These are phyloP conservation scores for Cyanoramphus novaezelandiae DNA, from an alignment of 2,113 vertebrate genomes.

Conservation along the genomic window DNA sequence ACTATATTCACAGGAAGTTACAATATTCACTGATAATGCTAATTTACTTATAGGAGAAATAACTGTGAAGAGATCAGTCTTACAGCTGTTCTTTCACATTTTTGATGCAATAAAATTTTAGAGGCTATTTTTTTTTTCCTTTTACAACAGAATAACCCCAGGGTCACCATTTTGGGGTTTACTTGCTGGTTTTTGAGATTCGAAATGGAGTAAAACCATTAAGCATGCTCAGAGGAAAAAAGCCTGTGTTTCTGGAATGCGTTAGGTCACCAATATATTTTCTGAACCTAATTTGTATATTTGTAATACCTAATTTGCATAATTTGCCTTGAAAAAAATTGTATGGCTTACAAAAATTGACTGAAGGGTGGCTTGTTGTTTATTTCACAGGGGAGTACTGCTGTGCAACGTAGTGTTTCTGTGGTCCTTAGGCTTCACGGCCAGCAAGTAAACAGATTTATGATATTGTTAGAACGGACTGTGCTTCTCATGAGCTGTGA, in stretches of 20 bases:
- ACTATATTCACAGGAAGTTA: neutral
- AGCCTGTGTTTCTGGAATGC: neutral
- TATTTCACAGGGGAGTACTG: neutral
- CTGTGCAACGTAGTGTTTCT: neutral
- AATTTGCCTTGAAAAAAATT: neutral
- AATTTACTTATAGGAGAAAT: neutral
- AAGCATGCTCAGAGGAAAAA: neutral
- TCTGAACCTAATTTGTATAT: neutral
- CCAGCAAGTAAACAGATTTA: slow-evolving; percentile 50
- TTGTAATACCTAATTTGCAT: neutral
- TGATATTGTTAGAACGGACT: neutral
- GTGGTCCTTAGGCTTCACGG: neutral
- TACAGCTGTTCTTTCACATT: neutral
- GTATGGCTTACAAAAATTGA: neutral
- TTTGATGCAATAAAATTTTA: neutral
- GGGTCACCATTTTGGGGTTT: neutral
- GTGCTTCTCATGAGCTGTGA: slow-evolving; percentile 44
- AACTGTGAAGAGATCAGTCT: neutral
- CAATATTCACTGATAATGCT: neutral
- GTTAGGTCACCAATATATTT: neutral
- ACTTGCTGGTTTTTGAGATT: neutral
- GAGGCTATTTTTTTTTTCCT: neutral
- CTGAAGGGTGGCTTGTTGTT: neutral
- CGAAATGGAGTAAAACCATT: neutral
- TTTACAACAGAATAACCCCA: neutral